These are phyloP conservation scores for Diphyllodes magnificus DNA, from an alignment of 2,113 vertebrate species.

Conservation along the genomic window DNA sequence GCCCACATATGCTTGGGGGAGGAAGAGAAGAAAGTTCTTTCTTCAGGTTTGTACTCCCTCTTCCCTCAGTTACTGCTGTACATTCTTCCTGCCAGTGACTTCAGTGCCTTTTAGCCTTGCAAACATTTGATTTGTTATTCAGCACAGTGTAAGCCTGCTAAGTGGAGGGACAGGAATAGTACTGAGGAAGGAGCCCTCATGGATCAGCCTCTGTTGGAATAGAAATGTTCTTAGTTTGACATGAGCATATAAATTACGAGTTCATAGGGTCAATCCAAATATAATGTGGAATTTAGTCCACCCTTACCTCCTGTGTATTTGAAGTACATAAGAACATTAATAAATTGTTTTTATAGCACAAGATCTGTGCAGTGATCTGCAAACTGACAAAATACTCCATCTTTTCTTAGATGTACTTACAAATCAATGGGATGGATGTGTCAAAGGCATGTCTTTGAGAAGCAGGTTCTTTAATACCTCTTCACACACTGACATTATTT, in stretches of 20 bases:
- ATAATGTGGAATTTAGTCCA: slow-evolving; percentile 33
- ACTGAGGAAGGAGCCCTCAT: not conserved
- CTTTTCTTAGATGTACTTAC: slow-evolving; percentile 14
- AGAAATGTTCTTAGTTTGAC: slow-evolving; percentile 11
- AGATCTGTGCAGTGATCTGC: slow-evolving; percentile 6
- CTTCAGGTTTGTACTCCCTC: not conserved
- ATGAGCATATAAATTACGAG: slow-evolving; percentile 14
- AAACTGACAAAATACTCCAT: slow-evolving; percentile 15
- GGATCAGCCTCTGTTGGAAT: not conserved
- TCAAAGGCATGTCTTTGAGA: slow-evolving; percentile 13
- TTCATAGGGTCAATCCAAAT: slow-evolving; percentile 36
- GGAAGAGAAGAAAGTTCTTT: not conserved
- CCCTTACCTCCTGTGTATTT: not conserved
- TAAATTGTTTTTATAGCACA: slow-evolving; percentile 24
- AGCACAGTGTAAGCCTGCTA: not conserved
- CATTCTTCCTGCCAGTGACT: not conserved
- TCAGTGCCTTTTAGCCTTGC: not conserved
- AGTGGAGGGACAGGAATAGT: not conserved
- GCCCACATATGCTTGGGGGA: not conserved
- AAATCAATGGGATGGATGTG: slow-evolving; percentile 40
- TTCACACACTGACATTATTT: slow-evolving; percentile 11
- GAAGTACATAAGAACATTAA: not conserved
- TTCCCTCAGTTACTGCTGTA: not conserved
- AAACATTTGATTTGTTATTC: not conserved
- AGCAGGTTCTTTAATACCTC: slow-evolving; percentile 17